Evolutionary conservation across 2,797 vertebrate genomes (phyloP), one percentile per base, ranked within the genome.

Genomic region (Malurus leucopterus): DNA sequence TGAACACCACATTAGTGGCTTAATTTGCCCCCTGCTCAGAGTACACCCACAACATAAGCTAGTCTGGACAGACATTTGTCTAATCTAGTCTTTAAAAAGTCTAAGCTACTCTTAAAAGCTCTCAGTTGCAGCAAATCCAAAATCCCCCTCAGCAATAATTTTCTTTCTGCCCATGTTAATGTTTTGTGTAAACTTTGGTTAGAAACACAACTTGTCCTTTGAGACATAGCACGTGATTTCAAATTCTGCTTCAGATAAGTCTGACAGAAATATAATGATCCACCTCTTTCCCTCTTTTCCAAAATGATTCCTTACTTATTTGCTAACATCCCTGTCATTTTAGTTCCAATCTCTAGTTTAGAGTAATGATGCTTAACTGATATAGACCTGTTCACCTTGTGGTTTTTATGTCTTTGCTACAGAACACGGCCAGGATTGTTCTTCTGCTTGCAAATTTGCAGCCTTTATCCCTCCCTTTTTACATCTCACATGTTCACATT

Each of bases 11-110:
- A 26, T 87, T 54, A 77, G 54, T 73, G 34, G 57, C 64, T 93
- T 89, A 82, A 64, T 50, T 78, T 76, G 40, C 41, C 53, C 58
- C 36, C 49, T 67, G 57, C 62, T 73, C 70, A 75, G 86, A 87
- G 51, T 55, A 54, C 16, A 73, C 8, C 11, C 61, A 61, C 27
- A 76, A 43, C 61, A 92, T 92, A 94, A 89, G 46, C 92, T 89
- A 78, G 84, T 94, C 80, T 88, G 71, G 77, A 67, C 68, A 88
- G 92, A 79, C 27, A 68, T 84, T 94, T 86, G 88, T 88, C 88
- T 95, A 88, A 94, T 95, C 92, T 86, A 89, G 64, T 91, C 86
- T 94, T 95, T 92, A 86, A 91, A 95, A 89, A 67, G 86, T 88
- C 92, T 93, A 94, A 95, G 80, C 63, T 94, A 81, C 50, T 93